A percentile compares a stretch with the other conserved stretches of the same genome.
Conservation (phyloP, 2,888 invertebrate species). For the Carabus problematicus region DNA sequence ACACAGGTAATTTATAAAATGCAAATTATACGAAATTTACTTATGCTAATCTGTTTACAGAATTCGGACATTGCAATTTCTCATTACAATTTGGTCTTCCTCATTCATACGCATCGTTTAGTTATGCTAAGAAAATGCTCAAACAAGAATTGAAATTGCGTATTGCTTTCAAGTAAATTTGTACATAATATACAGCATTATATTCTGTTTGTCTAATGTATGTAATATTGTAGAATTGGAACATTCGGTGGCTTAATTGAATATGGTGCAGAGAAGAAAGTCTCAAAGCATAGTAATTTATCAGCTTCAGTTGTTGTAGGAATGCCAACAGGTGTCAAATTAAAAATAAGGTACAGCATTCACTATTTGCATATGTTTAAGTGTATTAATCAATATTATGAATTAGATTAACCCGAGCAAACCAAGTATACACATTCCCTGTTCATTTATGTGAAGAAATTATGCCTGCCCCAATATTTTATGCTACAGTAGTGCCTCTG, state of each 20-base stretch:
- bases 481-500: conserved; percentile 89
- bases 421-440: conserved; percentile 87
- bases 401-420: conserved; percentile 81
- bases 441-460: conserved; percentile 91
- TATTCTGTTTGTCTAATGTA: not conserved
- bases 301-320: conserved; percentile 87
- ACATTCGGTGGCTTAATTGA: conserved; percentile 88
- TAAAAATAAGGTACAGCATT: conserved; percentile 78
- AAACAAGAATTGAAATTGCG: conserved; percentile 81
- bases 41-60: conserved; percentile 48
- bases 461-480: conserved; percentile 88
- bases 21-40: too few relatives aligned
- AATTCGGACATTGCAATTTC: conserved; percentile 63
- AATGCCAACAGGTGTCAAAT: conserved; percentile 84
- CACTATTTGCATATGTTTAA: conserved; percentile 25
- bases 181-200: not conserved
- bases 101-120: conserved; percentile 77
- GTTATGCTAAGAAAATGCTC: conserved; percentile 80
- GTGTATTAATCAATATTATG: conserved; percentile 43
- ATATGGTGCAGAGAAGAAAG: conserved; percentile 91
- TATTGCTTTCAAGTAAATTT: conserved; percentile 78
- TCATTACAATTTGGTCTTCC: conserved; percentile 84
- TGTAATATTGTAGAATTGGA: conserved; percentile 70
- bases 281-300: conserved; percentile 87
- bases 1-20: conserved; percentile 67